Evolutionary conservation across 2,888 invertebrate genomes (phyloP), one percentile per base, ranked within the genome.

Genomic region (Cybosia mesomella): DNA sequence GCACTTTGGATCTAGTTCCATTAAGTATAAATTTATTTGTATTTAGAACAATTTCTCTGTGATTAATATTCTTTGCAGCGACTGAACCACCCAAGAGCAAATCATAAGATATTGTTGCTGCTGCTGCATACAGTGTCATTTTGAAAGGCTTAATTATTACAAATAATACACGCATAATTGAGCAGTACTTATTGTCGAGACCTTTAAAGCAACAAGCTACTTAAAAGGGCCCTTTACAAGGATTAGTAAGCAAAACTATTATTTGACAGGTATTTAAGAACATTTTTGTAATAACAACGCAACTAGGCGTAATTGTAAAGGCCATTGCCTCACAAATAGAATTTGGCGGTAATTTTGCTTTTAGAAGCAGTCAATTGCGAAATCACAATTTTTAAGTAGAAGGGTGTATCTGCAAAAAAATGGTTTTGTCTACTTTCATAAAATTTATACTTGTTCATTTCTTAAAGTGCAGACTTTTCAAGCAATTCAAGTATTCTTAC

Each of bases 161-260:
- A 73, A 82, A 82, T 81, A 83, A 81, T 73, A 58, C 73, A 80
- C 75, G 82, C 76, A 84, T 87, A 89, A 89, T 87, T 87, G 87
- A 85, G 85, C 83, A 58, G 81, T 75, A 84, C 85, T 83, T 82
- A 79, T 72, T 75, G 74, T 73, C 68, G 79, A 70, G 72, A 77
- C 77, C 75, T 79, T 84, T 75, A 83, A 84, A 81, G 75, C 71
- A 74, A 78, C 66, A 73, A 60, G 71, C 62, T 67, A 66, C 74
- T 72, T 79, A 80, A 76, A 74, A 80, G 36, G 63, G 72, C 75
- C 73, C 76, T 83, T 83, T 73, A 68, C 68, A 81, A 75, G 83
- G 87, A 89, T 89, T 87, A 87, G 73, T 74, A 70, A 64, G 39
- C 66, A 72, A 76, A 70, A 67, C 68, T 70, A 75, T 73, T 79